Base-by-base conservation (phyloP, 2,113 vertebrate genomes). In the Petromus typicus region DNA sequence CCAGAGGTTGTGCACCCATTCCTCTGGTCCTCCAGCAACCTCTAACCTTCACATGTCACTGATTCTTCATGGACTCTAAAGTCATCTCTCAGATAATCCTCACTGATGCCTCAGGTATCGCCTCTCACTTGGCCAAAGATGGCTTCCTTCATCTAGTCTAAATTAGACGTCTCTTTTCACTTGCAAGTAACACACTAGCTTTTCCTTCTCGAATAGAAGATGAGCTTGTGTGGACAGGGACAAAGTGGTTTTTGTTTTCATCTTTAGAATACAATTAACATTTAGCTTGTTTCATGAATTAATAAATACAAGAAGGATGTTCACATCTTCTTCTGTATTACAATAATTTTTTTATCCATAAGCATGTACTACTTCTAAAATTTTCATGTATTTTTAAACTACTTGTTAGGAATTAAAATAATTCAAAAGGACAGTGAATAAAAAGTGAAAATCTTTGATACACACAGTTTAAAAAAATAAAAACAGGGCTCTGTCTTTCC, bases 381-480 rank as follows among this genome's bases (percentile, higher is more conserved):
- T 82, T 93, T 96, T 88, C n/a, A 32, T 48, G 17, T 94, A 45
- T 94, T 90, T 96, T 97, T 67, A 95, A 92, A 56, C 66, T 84
- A 78, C 34, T 94, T 94, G 54, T 89, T 90, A 85, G 91, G 56
- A 86, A 92, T 32, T 71, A 37, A 90, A 95, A 81, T 89, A 75
- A 81, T 95, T 90, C 66, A 79, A 75, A 95, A 86, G 56, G 82
- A 82, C 45, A 61, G 27, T 76, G 71, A 88, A 64, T 61, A 61
- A 91, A 91, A 92, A 45, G 22, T 90, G n/a, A 84, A 88, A 91
- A 61, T 71, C 54, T 85, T 82, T 75, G 37, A 78, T 45, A 83
- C 3, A 12, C 67, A 90, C 1, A 66, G n/a, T 95, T 91, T 76
- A 43, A 56, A 94, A 89, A 89, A 79, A 71, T 86, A 88, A 94